Evolutionary conservation across 2,888 invertebrate genomes (phyloP).

Genomic region (Drosophila parthenogenetica): DNA sequence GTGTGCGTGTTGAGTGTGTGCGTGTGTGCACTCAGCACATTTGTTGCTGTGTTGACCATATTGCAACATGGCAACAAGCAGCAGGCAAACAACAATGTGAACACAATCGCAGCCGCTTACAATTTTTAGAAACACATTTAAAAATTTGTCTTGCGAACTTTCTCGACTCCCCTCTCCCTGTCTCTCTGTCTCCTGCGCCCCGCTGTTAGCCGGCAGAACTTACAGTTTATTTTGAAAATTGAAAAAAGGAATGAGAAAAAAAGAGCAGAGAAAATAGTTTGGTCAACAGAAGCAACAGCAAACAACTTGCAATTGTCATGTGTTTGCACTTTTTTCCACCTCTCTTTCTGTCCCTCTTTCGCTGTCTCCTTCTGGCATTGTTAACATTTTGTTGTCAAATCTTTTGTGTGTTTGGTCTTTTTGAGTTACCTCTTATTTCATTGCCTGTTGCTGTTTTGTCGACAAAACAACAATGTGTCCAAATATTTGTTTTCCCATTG

Average conservation of each 20-base stretch:
- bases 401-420: slow-evolving; percentile 17
- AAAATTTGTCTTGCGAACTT: slow-evolving; percentile 34
- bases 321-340: slow-evolving; percentile 53
- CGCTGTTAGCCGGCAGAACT: neutral
- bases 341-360: slow-evolving; percentile 2
- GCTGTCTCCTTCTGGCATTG: slow-evolving; percentile 18
- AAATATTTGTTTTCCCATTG: slow-evolving; percentile 40
- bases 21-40: slow-evolving; percentile 1
- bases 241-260: slow-evolving; percentile 10
- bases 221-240: slow-evolving; percentile 26
- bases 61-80: slow-evolving; percentile 55
- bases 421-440: slow-evolving; percentile 22
- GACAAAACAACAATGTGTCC: slow-evolving; percentile 32
- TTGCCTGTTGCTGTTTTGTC: slow-evolving; percentile 30
- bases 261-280: slow-evolving; percentile 3
- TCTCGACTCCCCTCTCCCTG: neutral
- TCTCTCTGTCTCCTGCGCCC: neutral
- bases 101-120: slow-evolving; percentile 14
- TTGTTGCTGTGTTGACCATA: slow-evolving; percentile 21
- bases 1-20: slow-evolving; percentile 5
- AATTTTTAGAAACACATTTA: slow-evolving; percentile 41
- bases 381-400: slow-evolving; percentile 26
- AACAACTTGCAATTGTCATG: slow-evolving; percentile 57
- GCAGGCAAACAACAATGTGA: slow-evolving; percentile 21
- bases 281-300: slow-evolving; percentile 31